phyloP scores from a whole-genome alignment of 2,888 invertebrate genomes.

The Eupithecia insigniata region DNA sequence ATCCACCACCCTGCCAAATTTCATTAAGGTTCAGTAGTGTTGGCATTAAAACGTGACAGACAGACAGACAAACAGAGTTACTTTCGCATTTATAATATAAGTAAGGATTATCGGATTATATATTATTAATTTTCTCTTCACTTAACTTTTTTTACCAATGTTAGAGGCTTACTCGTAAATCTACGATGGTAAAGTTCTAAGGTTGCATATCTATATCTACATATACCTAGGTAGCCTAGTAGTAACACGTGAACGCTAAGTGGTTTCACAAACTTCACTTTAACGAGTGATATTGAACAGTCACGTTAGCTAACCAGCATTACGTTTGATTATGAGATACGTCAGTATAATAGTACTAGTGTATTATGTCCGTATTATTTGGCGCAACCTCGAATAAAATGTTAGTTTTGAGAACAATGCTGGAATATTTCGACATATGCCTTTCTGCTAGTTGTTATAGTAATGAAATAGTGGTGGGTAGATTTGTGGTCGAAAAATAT shows the following conservation, averaged over 20 bases:
- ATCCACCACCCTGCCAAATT: too few relatives aligned
- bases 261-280: constrained; percentile 29
- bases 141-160: too few relatives aligned
- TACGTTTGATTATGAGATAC: constrained; percentile 33
- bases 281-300: constrained; percentile 27
- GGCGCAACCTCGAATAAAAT: constrained; percentile 2
- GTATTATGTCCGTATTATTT: background rate
- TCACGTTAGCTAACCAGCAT: constrained; percentile 29
- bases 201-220: background rate
- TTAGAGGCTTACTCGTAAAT: too few relatives aligned
- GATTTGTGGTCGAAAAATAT: background rate
- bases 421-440: background rate
- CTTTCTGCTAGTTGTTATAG: background rate
- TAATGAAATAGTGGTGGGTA: background rate
- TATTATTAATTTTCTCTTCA: too few relatives aligned
- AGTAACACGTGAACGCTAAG: constrained; percentile 17
- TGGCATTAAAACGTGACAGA: too few relatives aligned
- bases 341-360: constrained; percentile 3
- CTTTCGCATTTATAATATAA: too few relatives aligned
- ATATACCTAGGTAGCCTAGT: background rate
- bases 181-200: background rate
- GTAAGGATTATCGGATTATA: too few relatives aligned
- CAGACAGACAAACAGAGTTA: too few relatives aligned
- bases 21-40: too few relatives aligned
- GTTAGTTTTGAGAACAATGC: constrained; percentile 1